These are phyloP conservation scores for Brachylomia viminalis DNA, from an alignment of 2,888 invertebrate species.

Conservation along the genomic window DNA sequence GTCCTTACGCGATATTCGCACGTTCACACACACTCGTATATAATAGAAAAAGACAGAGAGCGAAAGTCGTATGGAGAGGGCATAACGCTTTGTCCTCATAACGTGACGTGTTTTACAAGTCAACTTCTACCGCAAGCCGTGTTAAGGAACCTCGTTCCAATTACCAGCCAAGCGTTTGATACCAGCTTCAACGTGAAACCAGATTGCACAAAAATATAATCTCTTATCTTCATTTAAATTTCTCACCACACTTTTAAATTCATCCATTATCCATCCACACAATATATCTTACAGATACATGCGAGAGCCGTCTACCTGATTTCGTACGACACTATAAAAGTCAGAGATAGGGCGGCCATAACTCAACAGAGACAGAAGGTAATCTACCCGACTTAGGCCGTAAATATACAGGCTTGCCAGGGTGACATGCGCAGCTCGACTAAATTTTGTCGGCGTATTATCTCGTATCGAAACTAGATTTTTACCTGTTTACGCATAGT, in stretches of 20 bases:
- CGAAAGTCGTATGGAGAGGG: neutral
- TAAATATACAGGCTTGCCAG: conserved; percentile 62
- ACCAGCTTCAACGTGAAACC: neutral
- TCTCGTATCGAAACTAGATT: conserved; percentile 1
- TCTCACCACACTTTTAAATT: conserved; percentile 20
- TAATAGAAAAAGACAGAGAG: neutral
- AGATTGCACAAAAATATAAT: neutral
- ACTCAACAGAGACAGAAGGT: conserved; percentile 69
- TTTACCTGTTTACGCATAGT: neutral
- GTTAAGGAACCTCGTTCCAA: neutral
- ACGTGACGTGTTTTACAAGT: neutral
- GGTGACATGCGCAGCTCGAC: conserved; percentile 6
- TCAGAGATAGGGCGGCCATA: conserved; percentile 68
- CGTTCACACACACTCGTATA: neutral
- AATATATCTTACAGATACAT: conserved; percentile 47
- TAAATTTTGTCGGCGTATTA: conserved; percentile 28
- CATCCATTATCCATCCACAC: conserved; percentile 36
- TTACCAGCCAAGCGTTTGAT: neutral
- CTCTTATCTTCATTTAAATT: neutral
- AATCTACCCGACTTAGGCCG: conserved; percentile 64
- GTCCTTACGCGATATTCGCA: neutral
- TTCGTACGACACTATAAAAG: conserved; percentile 70
- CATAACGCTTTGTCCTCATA: neutral
- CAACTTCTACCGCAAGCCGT: neutral
- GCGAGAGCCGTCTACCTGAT: conserved; percentile 52